Conservation (phyloP, 2,888 invertebrate species). For the Machimus rusticus region DNA sequence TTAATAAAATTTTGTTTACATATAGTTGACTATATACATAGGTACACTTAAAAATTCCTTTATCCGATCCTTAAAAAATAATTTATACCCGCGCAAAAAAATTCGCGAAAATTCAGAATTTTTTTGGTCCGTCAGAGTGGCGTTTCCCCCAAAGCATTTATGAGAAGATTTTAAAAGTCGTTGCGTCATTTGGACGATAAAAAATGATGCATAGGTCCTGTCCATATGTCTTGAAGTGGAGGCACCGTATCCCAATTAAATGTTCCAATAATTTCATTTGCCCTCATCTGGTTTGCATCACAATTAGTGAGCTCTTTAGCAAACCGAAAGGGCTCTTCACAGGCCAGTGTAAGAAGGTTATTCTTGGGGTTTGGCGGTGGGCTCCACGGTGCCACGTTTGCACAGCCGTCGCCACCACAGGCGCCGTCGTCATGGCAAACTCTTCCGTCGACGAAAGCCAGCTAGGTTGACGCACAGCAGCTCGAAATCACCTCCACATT, state of each 20-base stretch:
- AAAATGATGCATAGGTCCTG: not conserved
- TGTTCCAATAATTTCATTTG: slow-evolving; percentile 14
- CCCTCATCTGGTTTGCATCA: not conserved
- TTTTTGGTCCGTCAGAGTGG: too few relatives aligned
- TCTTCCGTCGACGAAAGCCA: not conserved
- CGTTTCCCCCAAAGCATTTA: too few relatives aligned
- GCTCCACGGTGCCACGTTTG: too few relatives aligned
- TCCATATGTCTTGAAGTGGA: not conserved
- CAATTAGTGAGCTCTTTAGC: not conserved
- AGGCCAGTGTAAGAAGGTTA: not conserved
- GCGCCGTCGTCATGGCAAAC: not conserved
- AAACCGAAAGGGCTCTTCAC: not conserved
- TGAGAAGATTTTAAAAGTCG: not conserved
- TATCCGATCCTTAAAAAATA: too few relatives aligned
- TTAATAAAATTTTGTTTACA: too few relatives aligned
- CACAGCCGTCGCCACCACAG: not conserved
- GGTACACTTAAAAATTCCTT: too few relatives aligned
- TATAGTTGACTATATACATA: too few relatives aligned
- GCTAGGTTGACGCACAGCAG: not conserved
- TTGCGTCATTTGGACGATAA: not conserved
- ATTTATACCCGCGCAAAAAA: too few relatives aligned
- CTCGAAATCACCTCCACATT: slow-evolving; percentile 37
- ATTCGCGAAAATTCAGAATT: too few relatives aligned
- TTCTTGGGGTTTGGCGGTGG: not conserved
- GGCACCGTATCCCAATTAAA: slow-evolving; percentile 28